Evolutionary conservation across 2,113 vertebrate genomes (phyloP).

Genomic region (Centrocercus urophasianus): DNA sequence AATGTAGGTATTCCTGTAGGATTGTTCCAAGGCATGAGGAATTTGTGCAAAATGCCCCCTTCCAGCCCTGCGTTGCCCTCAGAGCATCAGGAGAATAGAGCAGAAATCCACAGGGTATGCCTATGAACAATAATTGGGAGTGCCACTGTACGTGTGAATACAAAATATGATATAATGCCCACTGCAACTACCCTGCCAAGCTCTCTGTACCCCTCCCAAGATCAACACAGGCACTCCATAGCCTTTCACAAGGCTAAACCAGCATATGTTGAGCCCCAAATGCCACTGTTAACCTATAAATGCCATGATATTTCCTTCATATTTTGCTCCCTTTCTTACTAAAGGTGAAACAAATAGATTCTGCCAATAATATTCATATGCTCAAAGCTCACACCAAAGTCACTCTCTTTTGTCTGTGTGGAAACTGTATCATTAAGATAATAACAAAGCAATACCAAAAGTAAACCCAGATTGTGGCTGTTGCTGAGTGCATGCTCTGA

Average conservation of each 20-base stretch:
- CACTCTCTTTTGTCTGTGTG: background rate
- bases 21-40: background rate
- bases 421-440: background rate
- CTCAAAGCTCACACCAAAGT: background rate
- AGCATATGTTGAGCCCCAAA: background rate
- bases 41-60: background rate
- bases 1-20: background rate
- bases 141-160: background rate
- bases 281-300: background rate
- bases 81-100: rapidly evolving
- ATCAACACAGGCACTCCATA: background rate
- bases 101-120: rapidly evolving
- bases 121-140: background rate
- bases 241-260: background rate
- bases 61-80: rapidly evolving
- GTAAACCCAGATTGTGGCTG: background rate
- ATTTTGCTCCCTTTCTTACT: background rate
- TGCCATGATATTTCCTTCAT: background rate
- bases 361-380: background rate
- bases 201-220: background rate
- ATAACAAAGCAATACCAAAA: background rate
- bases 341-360: background rate
- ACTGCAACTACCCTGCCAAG: no score
- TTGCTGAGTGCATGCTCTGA: background rate
- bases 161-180: background rate